These are phyloP conservation scores for Trichonephila clavipes DNA, from an alignment of 1,140 invertebrate species.

Conservation along the genomic window DNA sequence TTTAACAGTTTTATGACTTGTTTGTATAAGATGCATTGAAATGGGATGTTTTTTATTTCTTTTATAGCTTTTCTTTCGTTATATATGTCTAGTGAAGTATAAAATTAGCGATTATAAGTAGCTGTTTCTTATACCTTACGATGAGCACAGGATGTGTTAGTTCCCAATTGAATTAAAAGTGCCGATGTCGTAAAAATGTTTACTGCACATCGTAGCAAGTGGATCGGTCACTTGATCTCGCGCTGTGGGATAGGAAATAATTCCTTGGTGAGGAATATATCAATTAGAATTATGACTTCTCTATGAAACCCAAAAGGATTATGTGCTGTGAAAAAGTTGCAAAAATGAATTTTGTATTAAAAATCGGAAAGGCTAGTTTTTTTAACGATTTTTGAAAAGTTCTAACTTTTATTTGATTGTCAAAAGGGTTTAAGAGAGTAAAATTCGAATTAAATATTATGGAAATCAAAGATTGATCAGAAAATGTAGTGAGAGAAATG, in stretches of 20 bases:
- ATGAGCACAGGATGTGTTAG: neutral
- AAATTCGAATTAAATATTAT: too few species aligned
- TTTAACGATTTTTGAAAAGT: too few species aligned
- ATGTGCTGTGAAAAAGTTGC: too few species aligned
- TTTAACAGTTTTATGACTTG: slow-evolving; percentile 67
- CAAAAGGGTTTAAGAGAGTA: too few species aligned
- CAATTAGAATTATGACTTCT: too few species aligned
- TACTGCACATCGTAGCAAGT: neutral
- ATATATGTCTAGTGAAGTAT: neutral
- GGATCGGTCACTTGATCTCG: neutral
- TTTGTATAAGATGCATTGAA: slow-evolving; percentile 39
- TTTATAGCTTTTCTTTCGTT: slow-evolving; percentile 5
- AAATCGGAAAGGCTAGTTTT: too few species aligned
- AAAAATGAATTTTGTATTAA: too few species aligned
- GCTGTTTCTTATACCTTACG: neutral
- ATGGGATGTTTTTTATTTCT: neutral
- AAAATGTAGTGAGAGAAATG: too few species aligned
- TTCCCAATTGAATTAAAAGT: neutral
- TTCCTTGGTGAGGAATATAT: neutral
- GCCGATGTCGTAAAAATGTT: slow-evolving; percentile 29
- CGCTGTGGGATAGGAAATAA: neutral
- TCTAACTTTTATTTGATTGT: too few species aligned
- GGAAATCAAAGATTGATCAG: too few species aligned
- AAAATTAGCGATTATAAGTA: slow-evolving; percentile 49
- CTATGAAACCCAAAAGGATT: too few species aligned